Evolutionary conservation across 2,113 vertebrate genomes (phyloP), one percentile per base, ranked within the genome.

Genomic region (Leucopternis melanops): DNA sequence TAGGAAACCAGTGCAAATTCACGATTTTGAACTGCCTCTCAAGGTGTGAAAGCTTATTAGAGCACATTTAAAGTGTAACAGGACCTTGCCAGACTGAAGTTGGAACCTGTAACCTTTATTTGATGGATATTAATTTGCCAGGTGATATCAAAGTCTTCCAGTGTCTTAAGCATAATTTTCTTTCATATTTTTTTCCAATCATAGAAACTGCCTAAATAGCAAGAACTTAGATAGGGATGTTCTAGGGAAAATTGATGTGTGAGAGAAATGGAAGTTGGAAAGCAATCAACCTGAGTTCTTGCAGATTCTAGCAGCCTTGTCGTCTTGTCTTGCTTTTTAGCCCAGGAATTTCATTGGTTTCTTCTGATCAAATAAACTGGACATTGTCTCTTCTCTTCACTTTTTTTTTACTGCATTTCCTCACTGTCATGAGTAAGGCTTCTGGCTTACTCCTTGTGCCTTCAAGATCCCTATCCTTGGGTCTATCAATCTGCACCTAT

Each of bases 21-120:
- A 54, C 36, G n/a, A 38, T 69, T 62, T 86, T 67, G 27, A 74
- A 23, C 65, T 58, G 55, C 62, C 27, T 70, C 44, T 57, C 26
- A 3, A 52, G 55, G 40, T 40, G 34, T 69, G 58, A 91, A 87
- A 92, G 42, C 69, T 88, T 81, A 54, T 89, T 86, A 84, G 50
- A 91, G 42, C 69, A 71, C 65, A 62, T 62, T 81, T 66, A 18
- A 86, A 89, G 47, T 81, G 36, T 21, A 79, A 45, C 18, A 80
- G 70, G 70, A 75, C 78, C 69, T 81, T 85, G 42, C 40, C 65
- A 89, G 87, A 59, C 77, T 87, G 0, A 45, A 81, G 62, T 4
- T 85, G 44, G 62, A 88, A 75, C 49, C 40, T 85, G 23, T 75
- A 79, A 86, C 74, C 79, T 90, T 90, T 74, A 54, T 74, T 93